Percentiles rank a stretch among this genome's conserved stretches.
These are phyloP conservation scores for Drosophila leonis DNA, from an alignment of 2,888 invertebrate species.

Conservation along the genomic window DNA sequence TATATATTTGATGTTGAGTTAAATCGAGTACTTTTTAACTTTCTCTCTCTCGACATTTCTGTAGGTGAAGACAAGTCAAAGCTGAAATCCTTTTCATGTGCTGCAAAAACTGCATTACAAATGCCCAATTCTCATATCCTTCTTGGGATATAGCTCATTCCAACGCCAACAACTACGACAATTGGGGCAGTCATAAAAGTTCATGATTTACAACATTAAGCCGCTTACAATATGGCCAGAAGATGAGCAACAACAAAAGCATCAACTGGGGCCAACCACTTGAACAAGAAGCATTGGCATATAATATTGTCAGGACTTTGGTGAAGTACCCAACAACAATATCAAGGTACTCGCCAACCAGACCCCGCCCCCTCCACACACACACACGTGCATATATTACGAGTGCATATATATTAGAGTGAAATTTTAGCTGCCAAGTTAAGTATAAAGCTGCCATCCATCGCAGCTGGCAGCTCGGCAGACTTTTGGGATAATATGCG, in stretches of 20 bases:
- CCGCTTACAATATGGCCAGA: constrained; percentile 50
- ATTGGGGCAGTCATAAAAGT: constrained; percentile 8
- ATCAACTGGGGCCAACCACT: constrained; percentile 4
- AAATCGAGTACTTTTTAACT: background rate
- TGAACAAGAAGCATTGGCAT: constrained; percentile 16
- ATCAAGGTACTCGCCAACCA: constrained; percentile 17
- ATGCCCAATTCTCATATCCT: constrained; percentile 1
- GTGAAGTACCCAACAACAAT: constrained; percentile 23
- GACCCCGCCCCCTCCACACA: background rate
- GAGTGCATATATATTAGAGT: constrained; percentile 60
- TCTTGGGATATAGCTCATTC: background rate
- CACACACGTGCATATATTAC: constrained; percentile 7
- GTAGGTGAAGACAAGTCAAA: background rate
- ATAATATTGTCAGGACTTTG: constrained; percentile 30
- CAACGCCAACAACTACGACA: background rate
- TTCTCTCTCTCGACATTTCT: background rate
- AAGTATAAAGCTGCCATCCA: constrained; percentile 22
- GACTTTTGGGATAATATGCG: constrained; percentile 14
- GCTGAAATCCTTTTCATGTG: background rate
- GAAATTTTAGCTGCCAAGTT: constrained; percentile 48
- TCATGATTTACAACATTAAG: constrained; percentile 52
- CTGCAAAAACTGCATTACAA: constrained; percentile 3
- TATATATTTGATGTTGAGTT: background rate
- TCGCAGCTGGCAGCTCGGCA: constrained; percentile 15
- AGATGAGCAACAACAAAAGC: constrained; percentile 14